Conservation (phyloP, 2,797 vertebrate genomes). For the Microhierax caerulescens region DNA sequence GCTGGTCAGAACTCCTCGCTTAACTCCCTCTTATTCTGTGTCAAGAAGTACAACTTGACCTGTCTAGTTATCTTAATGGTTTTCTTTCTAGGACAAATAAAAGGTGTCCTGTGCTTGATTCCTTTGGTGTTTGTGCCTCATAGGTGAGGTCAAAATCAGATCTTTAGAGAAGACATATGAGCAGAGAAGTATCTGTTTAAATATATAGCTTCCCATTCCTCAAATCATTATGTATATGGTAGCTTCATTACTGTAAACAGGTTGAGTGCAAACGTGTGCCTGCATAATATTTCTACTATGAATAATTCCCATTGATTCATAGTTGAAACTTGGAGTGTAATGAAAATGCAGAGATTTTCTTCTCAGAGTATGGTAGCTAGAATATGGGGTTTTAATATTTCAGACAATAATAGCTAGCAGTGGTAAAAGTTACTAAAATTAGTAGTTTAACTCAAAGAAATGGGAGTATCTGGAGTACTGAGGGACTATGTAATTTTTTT, state of each 20-base stretch:
- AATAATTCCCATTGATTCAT: not conserved
- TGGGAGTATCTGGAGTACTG: not conserved
- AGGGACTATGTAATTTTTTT: not conserved
- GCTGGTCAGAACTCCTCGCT: not conserved
- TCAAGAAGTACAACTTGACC: not conserved
- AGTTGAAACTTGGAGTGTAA: not conserved
- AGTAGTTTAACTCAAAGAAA: not conserved
- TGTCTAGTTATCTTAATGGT: not conserved
- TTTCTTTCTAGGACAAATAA: not conserved
- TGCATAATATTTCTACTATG: not conserved
- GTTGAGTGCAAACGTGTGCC: not conserved
- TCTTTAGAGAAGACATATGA: not conserved
- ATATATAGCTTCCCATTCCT: not conserved
- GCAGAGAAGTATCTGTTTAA: not conserved
- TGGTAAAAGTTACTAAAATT: not conserved
- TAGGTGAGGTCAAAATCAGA: not conserved
- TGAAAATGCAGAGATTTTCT: not conserved
- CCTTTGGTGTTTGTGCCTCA: not conserved
- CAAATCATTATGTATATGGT: not conserved
- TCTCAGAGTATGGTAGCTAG: not conserved
- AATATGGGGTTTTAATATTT: not conserved
- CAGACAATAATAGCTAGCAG: not conserved
- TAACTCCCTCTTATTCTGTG: not conserved
- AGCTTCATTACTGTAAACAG: not conserved
- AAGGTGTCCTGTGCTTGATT: not conserved